Conservation (phyloP, 2,113 vertebrate genomes). For the Istiophorus platypterus region DNA sequence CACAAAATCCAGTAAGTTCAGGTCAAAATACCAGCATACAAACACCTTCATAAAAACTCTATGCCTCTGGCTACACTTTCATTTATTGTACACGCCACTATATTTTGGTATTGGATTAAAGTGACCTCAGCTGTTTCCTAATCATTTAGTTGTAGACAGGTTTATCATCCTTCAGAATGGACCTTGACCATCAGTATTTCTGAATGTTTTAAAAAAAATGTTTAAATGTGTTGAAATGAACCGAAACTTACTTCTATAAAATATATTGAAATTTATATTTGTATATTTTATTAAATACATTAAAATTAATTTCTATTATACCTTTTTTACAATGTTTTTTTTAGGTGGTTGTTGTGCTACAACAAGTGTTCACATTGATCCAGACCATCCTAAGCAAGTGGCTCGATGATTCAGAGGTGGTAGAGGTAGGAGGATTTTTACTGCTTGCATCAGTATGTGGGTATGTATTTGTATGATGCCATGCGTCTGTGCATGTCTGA, state of each 20-base stretch:
- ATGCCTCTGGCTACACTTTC: neutral
- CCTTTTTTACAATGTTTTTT: neutral
- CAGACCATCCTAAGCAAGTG: slow-evolving; percentile 96
- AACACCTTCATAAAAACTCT: too few species aligned
- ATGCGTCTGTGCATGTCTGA: slow-evolving; percentile 13
- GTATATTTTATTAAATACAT: neutral
- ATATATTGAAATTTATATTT: neutral
- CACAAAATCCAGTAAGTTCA: slow-evolving; percentile 91
- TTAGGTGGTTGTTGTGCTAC: slow-evolving; percentile 94
- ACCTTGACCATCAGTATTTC: too few species aligned
- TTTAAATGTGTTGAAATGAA: neutral
- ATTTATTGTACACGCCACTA: neutral
- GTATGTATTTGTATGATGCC: slow-evolving; percentile 1
- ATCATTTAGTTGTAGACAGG: neutral
- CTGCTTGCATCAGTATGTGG: slow-evolving; percentile 7
- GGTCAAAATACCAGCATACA: neutral
- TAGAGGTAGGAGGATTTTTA: slow-evolving; percentile 88
- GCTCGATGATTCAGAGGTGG: slow-evolving; percentile 94
- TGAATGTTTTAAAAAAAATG: neutral
- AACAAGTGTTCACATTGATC: slow-evolving; percentile 95
- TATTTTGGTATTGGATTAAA: neutral
- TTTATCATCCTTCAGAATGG: neutral
- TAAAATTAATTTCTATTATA: neutral
- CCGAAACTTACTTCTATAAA: neutral
- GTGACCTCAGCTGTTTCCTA: neutral